Evolutionary conservation across 2,113 vertebrate species (phyloP).

Genomic region (Oreotrochilus melanogaster): DNA sequence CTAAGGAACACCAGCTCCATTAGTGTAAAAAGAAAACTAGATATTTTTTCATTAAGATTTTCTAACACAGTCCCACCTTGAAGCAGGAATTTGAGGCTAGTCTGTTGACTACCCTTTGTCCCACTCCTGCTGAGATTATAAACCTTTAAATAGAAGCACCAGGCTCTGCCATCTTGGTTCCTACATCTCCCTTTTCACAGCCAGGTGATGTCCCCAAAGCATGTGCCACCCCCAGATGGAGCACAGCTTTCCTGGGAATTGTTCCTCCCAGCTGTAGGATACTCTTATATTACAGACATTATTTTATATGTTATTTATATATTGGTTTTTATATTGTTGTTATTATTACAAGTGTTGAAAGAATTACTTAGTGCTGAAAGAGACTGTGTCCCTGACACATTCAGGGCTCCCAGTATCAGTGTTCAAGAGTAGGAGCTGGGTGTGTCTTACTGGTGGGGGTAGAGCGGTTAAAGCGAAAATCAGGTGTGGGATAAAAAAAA

Average conservation of each 20-base stretch:
- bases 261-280: background rate
- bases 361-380: background rate
- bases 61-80: background rate
- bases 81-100: background rate
- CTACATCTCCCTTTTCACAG: fast-evolving
- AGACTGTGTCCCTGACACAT: background rate
- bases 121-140: background rate
- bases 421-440: background rate
- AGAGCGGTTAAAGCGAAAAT: background rate
- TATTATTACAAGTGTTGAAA: background rate
- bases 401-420: background rate
- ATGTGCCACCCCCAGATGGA: background rate
- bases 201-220: background rate
- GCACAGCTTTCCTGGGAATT: background rate
- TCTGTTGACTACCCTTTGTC: background rate
- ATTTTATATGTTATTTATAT: background rate
- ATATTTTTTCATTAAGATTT: background rate
- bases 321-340: background rate
- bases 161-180: fast-evolving
- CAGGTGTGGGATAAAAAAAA: background rate
- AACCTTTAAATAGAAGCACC: background rate
- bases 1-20: background rate
- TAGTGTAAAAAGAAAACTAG: background rate
- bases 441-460: background rate
- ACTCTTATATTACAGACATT: background rate